These are phyloP conservation scores for Loris lydekkerianus DNA, from an alignment of 2,797 vertebrate genomes.

Conservation along the genomic window DNA sequence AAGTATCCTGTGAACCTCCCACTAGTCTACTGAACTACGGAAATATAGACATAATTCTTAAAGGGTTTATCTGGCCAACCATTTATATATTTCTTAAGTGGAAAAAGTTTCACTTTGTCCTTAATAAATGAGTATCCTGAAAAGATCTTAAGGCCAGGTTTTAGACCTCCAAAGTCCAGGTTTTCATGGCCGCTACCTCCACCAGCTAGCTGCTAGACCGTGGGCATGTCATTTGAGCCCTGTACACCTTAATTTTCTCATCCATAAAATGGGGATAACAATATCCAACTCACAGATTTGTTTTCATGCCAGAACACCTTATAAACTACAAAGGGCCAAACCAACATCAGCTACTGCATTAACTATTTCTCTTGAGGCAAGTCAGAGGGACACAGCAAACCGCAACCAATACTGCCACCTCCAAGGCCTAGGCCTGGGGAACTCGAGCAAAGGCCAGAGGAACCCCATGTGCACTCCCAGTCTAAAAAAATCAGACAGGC, in stretches of 20 bases:
- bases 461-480: not conserved
- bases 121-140: not conserved
- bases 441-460: not conserved
- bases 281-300: not conserved
- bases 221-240: not conserved
- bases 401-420: not conserved
- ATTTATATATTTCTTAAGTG: not conserved
- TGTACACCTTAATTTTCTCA: conserved; percentile 15
- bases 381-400: not conserved
- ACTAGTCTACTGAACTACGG: not conserved
- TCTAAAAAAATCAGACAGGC: not conserved
- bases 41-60: not conserved
- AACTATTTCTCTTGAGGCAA: not conserved
- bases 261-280: not conserved
- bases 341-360: not conserved
- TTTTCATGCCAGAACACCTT: not conserved
- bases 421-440: not conserved
- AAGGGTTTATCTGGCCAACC: not conserved
- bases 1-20: conserved; percentile 20
- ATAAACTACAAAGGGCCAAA: not conserved
- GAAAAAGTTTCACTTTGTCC: conserved; percentile 11
- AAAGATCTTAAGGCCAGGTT: not conserved
- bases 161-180: not conserved
- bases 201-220: not conserved
- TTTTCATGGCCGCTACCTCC: not conserved